Evolutionary conservation across 2,797 vertebrate species (phyloP).

Genomic region (Sciaenops ocellatus): DNA sequence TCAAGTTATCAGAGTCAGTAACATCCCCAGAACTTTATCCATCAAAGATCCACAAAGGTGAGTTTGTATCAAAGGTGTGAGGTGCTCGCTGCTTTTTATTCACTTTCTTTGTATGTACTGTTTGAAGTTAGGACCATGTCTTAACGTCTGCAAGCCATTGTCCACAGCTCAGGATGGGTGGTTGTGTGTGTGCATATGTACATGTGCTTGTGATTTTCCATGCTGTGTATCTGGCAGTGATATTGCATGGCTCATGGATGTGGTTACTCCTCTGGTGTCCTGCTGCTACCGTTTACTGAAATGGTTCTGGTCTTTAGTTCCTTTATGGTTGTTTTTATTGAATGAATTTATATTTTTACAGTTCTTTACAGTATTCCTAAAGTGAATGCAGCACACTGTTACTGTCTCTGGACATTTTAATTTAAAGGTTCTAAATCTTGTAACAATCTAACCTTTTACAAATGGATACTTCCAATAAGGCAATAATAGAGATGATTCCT

Average conservation of each 20-base stretch:
- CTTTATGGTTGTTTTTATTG: conserved; percentile 43
- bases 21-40: neutral
- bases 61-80: conserved; percentile 3
- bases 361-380: conserved; percentile 4
- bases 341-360: conserved; percentile 34
- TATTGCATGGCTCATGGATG: conserved; percentile 75
- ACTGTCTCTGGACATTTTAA: neutral
- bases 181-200: conserved; percentile 38
- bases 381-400: neutral
- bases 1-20: neutral
- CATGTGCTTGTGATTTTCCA: conserved; percentile 75
- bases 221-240: conserved; percentile 62
- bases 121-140: conserved; percentile 58
- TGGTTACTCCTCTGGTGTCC: conserved; percentile 74
- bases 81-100: conserved; percentile 25
- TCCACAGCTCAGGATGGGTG: conserved; percentile 59
- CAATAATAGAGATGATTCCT: neutral
- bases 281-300: conserved; percentile 68
- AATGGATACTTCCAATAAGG: neutral
- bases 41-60: neutral
- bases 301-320: conserved; percentile 26
- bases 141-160: conserved; percentile 74
- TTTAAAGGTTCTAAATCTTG: too few species aligned
- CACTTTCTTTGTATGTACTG: conserved; percentile 3
- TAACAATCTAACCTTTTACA: neutral